Evolutionary conservation across 2,113 vertebrate genomes (phyloP).

Genomic region (Aldabrachelys gigantea): DNA sequence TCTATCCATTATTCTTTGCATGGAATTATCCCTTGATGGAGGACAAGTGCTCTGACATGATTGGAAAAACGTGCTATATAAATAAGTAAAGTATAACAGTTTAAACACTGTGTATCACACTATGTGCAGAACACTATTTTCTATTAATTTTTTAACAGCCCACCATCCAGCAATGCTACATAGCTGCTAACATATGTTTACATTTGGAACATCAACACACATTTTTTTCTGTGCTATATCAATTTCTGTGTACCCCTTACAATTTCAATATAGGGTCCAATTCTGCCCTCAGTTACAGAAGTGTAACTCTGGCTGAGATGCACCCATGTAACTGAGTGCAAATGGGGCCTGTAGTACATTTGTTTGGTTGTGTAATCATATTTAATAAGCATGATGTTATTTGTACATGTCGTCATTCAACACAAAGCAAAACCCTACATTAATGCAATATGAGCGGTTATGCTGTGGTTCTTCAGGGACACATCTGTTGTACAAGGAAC

Average conservation of each 20-base stretch:
- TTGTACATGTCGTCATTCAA: background rate
- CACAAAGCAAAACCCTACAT: background rate
- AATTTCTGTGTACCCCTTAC: background rate
- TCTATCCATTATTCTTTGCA: background rate
- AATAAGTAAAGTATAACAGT: background rate
- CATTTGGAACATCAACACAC: background rate
- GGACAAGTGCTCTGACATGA: background rate
- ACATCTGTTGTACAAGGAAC: background rate
- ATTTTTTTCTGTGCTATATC: background rate
- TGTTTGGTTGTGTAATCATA: background rate
- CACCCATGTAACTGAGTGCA: background rate
- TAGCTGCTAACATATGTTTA: background rate
- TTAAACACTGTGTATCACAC: background rate
- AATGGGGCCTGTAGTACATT: rapidly evolving
- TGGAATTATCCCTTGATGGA: background rate
- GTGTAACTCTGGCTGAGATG: background rate
- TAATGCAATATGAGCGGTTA: background rate
- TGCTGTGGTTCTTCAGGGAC: background rate
- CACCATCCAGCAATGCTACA: background rate
- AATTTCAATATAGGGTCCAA: background rate
- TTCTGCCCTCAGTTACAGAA: background rate
- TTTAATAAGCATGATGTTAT: background rate
- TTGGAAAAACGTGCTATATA: background rate
- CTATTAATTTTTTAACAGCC: background rate
- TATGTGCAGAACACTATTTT: background rate